Base-by-base conservation (phyloP, 2,888 invertebrate species). In the Cyclophora albipunctata region DNA sequence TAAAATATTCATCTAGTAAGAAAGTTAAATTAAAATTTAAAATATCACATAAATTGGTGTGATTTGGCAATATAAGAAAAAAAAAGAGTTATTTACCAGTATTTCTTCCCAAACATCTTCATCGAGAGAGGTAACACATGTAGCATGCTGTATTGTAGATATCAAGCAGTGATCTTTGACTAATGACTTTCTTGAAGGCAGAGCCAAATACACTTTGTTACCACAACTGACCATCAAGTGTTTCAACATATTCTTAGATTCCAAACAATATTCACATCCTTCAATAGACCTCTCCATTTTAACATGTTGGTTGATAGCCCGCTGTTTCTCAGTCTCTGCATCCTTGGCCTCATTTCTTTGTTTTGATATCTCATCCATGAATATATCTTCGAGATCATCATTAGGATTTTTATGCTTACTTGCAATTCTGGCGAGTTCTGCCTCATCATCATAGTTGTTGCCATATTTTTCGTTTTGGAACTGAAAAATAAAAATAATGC, bases 71-170 rank as follows among this genome's bases (percentile, higher is more conserved):
- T 45, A n/a, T 43, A 2, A 20, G 5, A 33, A 50, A 34, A 45
- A 34, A 35, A 48, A 33, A 43, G 44, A 43, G 44, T 43, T n/a
- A 42, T 34, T 7, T 80, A 93, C 94, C 86, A 92, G 90, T 53
- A 99, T 90, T 86, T 98, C 98, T 52, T 91, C 91, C 96, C 96
- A 98, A 45, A 96, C 94, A 84, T 99, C 97, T 89, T 99, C 98
- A 84, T 99, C 99, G 43, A 97, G 73, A 58, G 93, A 91, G 0
- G 97, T 96, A 41, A 93, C 91, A 74, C 96, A 95, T 2, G 93
- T 73, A 0, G 92, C 87, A 79, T 99, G 98, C 60, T 93, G 91
- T 69, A 94, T 92, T 0, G 98, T 96, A 2, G 94, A 91, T 65
- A 99, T 93, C 47, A 96, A 83, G 69, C 95, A 98, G 73, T 99